These are phyloP conservation scores for Coryphaenoides rupestris DNA, from an alignment of 2,113 vertebrate genomes.

Conservation along the genomic window DNA sequence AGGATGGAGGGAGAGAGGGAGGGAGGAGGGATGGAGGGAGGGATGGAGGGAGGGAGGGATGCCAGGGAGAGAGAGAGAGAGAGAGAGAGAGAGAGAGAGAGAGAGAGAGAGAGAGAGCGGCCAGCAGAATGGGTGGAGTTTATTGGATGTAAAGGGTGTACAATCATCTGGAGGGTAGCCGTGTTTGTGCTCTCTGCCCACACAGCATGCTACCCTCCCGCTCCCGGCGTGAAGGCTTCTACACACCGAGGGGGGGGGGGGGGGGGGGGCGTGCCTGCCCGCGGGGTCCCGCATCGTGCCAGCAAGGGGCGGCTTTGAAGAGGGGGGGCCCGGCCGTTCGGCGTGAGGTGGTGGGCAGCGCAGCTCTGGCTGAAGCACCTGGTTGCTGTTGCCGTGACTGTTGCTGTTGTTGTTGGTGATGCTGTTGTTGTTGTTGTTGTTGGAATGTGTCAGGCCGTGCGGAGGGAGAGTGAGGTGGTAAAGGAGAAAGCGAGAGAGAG, in stretches of 20 bases:
- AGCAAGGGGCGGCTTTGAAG: too few relatives aligned
- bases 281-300: too few relatives aligned
- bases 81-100: slow-evolving; percentile 35
- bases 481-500: slow-evolving; percentile 50
- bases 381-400: too few relatives aligned
- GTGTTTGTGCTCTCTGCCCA: slow-evolving; percentile 62
- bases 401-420: too few relatives aligned
- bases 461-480: too few relatives aligned
- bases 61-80: slow-evolving; percentile 22
- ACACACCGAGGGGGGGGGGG: slow-evolving; percentile 11
- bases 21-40: slow-evolving; percentile 10
- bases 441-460: slow-evolving; percentile 72
- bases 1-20: slow-evolving; percentile 21
- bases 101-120: slow-evolving; percentile 41
- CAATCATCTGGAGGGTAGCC: slow-evolving; percentile 61
- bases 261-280: not conserved
- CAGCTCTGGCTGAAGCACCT: too few relatives aligned
- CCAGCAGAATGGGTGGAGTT: slow-evolving; percentile 57
- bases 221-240: slow-evolving; percentile 44
- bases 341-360: too few relatives aligned
- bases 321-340: slow-evolving; percentile 34
- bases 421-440: slow-evolving; percentile 74
- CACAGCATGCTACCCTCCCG: slow-evolving; percentile 59
- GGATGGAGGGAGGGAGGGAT: slow-evolving; percentile 9
- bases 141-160: slow-evolving; percentile 67